These are phyloP conservation scores for Pocota personata DNA, from an alignment of 2,888 invertebrate species.

Conservation along the genomic window DNA sequence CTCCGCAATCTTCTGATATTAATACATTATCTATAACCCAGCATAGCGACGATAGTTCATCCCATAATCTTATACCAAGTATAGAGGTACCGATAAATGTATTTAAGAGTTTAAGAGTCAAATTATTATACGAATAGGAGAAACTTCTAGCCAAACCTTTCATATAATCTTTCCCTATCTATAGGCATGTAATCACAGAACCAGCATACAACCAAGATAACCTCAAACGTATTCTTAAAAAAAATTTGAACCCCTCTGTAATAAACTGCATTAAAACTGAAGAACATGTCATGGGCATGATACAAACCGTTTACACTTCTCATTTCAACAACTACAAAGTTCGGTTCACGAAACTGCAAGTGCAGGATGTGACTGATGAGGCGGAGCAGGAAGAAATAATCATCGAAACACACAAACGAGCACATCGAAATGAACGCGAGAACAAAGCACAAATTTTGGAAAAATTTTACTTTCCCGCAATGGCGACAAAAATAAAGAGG, in stretches of 20 bases:
- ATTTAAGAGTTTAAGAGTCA: background rate
- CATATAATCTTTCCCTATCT: conserved; percentile 43
- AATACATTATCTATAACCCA: conserved; percentile 41
- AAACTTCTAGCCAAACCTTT: conserved; percentile 46
- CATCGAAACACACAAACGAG: conserved; percentile 10
- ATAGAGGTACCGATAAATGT: conserved; percentile 62
- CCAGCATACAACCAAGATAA: conserved; percentile 23
- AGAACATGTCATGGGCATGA: conserved; percentile 30
- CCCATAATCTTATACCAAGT: conserved; percentile 61
- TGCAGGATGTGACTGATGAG: conserved; percentile 28
- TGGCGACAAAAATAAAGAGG: background rate
- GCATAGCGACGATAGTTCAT: conserved; percentile 68
- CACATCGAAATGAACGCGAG: background rate
- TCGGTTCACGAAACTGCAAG: conserved; percentile 17
- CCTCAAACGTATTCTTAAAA: conserved; percentile 31
- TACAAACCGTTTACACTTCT: background rate
- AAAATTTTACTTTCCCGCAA: conserved; percentile 62
- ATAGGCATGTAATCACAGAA: conserved; percentile 47
- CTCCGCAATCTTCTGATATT: conserved; percentile 22
- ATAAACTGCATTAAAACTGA: conserved; percentile 43
- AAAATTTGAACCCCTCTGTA: conserved; percentile 37
- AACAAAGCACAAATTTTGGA: conserved; percentile 47
- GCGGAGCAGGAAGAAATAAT: conserved; percentile 24
- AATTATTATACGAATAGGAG: conserved; percentile 1
- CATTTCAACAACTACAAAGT: conserved; percentile 35